Evolutionary conservation across 2,888 invertebrate genomes (phyloP), one percentile per base, ranked within the genome.

Genomic region (Callimorpha dominula): DNA sequence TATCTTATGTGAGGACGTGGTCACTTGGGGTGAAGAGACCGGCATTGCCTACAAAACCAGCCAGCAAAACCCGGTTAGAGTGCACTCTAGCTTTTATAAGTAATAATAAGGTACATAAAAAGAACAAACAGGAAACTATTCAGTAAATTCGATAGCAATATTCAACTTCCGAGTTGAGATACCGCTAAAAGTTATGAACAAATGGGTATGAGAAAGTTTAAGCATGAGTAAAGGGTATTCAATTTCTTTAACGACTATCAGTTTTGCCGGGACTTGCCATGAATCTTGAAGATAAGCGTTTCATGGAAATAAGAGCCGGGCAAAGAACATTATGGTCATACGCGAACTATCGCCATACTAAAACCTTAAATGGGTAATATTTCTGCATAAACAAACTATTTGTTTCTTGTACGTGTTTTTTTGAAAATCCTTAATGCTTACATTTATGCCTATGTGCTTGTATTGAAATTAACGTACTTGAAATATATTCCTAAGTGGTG

Each of bases 271-370:
- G 85, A 82, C 87, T 82, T 79, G 90, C 89, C 89, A 93, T 94
- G 92, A 93, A 93, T 93, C 92, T 93, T 89, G 81, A 88, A 93
- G 93, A 94, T 93, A 93, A 93, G 88, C 89, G 89, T 91, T 92
- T 93, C 92, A 93, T 93, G 92, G 91, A 91, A 92, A 93, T 93
- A 92, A 90, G 87, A 91, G 89, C 87, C 86, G 89, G 86, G 82
- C 85, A 81, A 83, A 85, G 88, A 89, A 87, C 91, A 90, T 91
- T 89, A 90, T 86, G 91, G 88, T 90, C 90, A 91, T 90, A 91
- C 86, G 86, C 85, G 88, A 92, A 92, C 89, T 90, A 91, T 90
- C 87, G 87, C 85, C 85, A 81, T 83, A 86, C 85, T 84, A 89
- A 89, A 91, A 89, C 89, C 89, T 87, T 87, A 86, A 84, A 85